Evolutionary conservation across 2,888 invertebrate genomes (phyloP).

Genomic region (Drosophila birchii): DNA sequence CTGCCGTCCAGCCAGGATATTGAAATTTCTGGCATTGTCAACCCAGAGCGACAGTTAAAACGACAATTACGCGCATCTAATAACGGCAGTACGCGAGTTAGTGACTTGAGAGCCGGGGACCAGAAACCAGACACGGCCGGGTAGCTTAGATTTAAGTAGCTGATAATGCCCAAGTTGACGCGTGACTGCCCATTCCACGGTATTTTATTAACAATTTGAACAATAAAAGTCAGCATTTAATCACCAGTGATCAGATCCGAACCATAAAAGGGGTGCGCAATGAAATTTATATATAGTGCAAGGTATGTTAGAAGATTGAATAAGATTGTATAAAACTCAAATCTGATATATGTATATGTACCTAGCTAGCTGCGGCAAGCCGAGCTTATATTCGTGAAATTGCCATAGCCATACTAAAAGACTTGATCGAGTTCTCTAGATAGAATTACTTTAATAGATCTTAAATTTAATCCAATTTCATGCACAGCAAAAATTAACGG

Average conservation of each 20-base stretch:
- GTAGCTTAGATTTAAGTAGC: slow-evolving; percentile 71
- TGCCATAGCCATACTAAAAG: not conserved
- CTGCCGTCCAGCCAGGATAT: slow-evolving; percentile 43
- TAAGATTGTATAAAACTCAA: not conserved
- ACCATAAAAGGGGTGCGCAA: not conserved
- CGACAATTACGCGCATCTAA: slow-evolving; percentile 70
- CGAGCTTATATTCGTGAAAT: not conserved
- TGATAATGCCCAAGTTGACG: slow-evolving; percentile 67
- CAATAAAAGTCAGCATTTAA: slow-evolving; percentile 36
- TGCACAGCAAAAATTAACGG: too few relatives aligned
- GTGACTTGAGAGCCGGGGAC: slow-evolving; percentile 13
- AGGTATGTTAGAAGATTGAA: not conserved
- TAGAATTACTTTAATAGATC: too few relatives aligned
- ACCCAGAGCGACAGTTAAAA: slow-evolving; percentile 57
- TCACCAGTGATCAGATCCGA: not conserved
- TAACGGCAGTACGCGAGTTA: slow-evolving; percentile 34
- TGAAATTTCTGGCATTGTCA: slow-evolving; percentile 61
- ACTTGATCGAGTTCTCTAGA: too few relatives aligned
- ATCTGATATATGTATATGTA: not conserved
- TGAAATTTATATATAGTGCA: not conserved
- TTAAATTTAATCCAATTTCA: too few relatives aligned
- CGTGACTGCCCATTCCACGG: slow-evolving; percentile 70
- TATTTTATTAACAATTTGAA: slow-evolving; percentile 70
- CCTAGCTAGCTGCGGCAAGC: not conserved
- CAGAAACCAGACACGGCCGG: slow-evolving; percentile 12